These are phyloP conservation scores for Euphysa ruthae DNA, from an alignment of 30 jellyfish, hydroid and myxozoan genomes.

Conservation along the genomic window DNA sequence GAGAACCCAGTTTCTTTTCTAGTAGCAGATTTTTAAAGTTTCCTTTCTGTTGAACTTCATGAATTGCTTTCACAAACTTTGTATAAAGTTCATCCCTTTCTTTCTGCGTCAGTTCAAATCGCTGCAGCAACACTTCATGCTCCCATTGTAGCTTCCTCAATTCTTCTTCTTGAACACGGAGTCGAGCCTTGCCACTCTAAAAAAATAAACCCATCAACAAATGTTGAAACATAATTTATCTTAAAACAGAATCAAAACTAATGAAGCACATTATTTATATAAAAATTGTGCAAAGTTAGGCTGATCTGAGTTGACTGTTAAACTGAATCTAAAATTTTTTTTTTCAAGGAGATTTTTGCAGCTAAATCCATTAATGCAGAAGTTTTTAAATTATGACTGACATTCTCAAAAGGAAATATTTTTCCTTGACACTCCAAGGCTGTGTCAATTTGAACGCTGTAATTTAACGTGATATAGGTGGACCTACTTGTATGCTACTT, in stretches of 20 bases:
- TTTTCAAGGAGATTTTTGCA: no score
- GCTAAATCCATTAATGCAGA: no score
- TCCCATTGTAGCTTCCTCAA: slow-evolving; percentile 89
- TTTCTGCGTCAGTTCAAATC: slow-evolving; percentile 80
- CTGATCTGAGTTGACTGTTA: no score
- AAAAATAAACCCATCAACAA: not conserved
- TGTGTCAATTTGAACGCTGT: no score
- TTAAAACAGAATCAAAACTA: not conserved
- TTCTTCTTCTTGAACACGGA: slow-evolving; percentile 82
- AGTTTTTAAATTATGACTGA: no score
- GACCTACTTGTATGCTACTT: no score
- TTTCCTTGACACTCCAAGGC: no score
- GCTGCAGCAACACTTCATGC: slow-evolving; percentile 89
- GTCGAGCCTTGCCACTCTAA: slow-evolving; percentile 88
- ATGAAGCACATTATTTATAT: no score
- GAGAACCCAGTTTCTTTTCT: slow-evolving; percentile 76
- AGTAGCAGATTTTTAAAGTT: slow-evolving; percentile 81
- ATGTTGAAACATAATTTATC: not conserved
- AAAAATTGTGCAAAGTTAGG: no score
- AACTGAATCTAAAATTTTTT: no score
- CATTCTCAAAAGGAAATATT: no score
- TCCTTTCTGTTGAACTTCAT: slow-evolving; percentile 97
- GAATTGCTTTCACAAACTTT: slow-evolving; percentile 84
- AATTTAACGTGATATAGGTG: no score
- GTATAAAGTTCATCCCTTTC: slow-evolving; percentile 89